Conservation (phyloP, 2,888 invertebrate genomes). For the Scaptodrosophila latifasciaeformis region DNA sequence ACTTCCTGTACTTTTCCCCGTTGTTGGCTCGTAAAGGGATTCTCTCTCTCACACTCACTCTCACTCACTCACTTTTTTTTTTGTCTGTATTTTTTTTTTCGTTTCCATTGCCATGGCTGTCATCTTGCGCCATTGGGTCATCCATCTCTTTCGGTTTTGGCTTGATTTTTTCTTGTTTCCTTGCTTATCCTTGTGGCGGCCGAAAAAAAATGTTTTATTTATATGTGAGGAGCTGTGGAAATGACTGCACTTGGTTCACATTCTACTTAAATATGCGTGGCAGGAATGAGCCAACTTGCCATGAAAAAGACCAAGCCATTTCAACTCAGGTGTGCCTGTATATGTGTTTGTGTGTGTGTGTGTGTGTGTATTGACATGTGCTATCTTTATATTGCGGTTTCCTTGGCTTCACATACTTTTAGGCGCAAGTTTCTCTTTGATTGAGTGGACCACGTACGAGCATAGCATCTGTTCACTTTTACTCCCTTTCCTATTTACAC, state of each 20-base stretch:
- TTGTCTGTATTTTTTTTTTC: too few relatives aligned
- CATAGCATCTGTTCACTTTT: too few relatives aligned
- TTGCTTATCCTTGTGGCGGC: constrained; percentile 58
- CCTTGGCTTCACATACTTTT: constrained; percentile 46
- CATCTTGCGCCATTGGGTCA: constrained; percentile 70
- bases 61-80: too few relatives aligned
- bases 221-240: constrained; percentile 51
- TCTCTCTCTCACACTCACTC: constrained; percentile 57
- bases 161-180: too few relatives aligned
- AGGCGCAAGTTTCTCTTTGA: constrained; percentile 49
- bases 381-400: constrained; percentile 6
- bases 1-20: constrained; percentile 61
- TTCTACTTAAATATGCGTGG: constrained; percentile 62
- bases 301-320: constrained; percentile 4
- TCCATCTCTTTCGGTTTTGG: constrained; percentile 64
- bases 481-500: too few relatives aligned
- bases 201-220: constrained; percentile 68
- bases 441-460: constrained; percentile 58
- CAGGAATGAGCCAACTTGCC: constrained; percentile 14
- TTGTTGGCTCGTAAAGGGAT: constrained; percentile 61
- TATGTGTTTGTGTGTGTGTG: too few relatives aligned
- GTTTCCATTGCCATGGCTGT: constrained; percentile 46
- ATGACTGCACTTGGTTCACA: constrained; percentile 29
- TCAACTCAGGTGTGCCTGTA: constrained; percentile 44
- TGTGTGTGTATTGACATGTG: too few relatives aligned